Base-by-base conservation (phyloP, 1,140 invertebrate species). In the Drosophila mauritiana region DNA sequence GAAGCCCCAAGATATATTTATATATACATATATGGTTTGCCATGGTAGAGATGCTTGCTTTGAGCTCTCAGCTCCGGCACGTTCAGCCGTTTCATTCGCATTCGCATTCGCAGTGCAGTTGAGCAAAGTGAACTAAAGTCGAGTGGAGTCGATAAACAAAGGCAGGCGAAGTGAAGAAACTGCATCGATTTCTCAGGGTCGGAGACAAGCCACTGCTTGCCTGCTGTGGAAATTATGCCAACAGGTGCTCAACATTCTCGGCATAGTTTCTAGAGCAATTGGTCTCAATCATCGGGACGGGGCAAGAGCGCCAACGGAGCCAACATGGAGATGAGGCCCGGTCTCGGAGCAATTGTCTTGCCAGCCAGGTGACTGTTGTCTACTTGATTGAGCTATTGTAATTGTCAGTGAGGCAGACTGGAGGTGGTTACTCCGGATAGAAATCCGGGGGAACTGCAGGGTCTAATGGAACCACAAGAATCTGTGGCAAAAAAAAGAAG, bases 241-340 rank as follows among this genome's bases (percentile, higher is more conserved):
- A 65, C 76, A 78, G 76, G 76, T 78, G 76, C 76, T 78, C 69
- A 72, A 51, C 75, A 78, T 78, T 78, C 76, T 78, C 73, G 76
- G 76, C 75, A 78, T 78, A 78, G 75, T 78, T 78, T 78, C 57
- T 77, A 78, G 57, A 56, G 42, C 59, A 75, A 65, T 69, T 76
- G 48, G 42, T 67, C 68, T 31, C 40, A 49, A 72, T 70, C 70
- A 74, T 58, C 45, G 46, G 46, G 31, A 11, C 36, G 13, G n/a
- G 37, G 12, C 12, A 17, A 13, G 4, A 7, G 17, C 12, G 36
- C 7, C 10, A 20, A 17, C 17, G 31, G n/a, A 39, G 39, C 3
- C 17, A 15, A 4, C 45, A 22, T 53, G 20, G 54, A 56, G 39
- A 42, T 31, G 55, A 57, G 55, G 17, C 40, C 39, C 22, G 22